phyloP scores from a whole-genome alignment of 2,888 invertebrate species.

The Folsomia candida region DNA sequence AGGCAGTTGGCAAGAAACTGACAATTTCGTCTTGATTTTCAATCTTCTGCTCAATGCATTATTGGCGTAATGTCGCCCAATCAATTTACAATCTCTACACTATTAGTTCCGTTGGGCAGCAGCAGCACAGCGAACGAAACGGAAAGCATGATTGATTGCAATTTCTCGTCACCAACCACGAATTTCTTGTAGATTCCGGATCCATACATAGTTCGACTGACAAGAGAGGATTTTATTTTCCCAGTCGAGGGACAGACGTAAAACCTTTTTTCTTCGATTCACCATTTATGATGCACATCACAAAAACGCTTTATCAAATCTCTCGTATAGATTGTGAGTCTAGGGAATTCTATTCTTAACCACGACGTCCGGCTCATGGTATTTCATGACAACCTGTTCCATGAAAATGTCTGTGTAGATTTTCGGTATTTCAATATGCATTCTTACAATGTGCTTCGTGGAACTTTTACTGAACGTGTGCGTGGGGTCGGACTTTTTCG shows the following conservation, averaged over 20 bases:
- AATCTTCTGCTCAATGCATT: too few species aligned
- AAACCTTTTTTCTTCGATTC: neutral
- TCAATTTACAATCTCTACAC: neutral
- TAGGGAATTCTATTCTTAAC: neutral
- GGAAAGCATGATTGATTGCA: slow-evolving; percentile 4
- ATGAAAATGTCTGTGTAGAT: neutral
- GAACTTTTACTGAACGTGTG: neutral
- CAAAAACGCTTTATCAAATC: slow-evolving; percentile 2
- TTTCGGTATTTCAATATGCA: neutral
- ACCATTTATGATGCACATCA: slow-evolving; percentile 1
- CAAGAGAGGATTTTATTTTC: neutral
- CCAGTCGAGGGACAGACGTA: neutral
- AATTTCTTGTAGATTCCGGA: too few species aligned
- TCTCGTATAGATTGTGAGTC: neutral
- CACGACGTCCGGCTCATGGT: neutral
- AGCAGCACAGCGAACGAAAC: neutral
- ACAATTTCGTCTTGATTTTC: too few species aligned
- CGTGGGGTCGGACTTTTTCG: too few species aligned
- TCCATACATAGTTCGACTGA: too few species aligned
- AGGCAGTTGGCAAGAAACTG: too few species aligned
- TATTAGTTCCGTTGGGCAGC: neutral
- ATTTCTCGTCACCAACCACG: too few species aligned
- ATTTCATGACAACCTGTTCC: neutral
- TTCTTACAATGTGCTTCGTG: neutral
- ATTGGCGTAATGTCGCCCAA: too few species aligned